Percentiles rank a stretch among this genome's conserved stretches.
Evolutionary conservation across 2,888 invertebrate species (phyloP).

Genomic region (Odontocolon sp.): DNA sequence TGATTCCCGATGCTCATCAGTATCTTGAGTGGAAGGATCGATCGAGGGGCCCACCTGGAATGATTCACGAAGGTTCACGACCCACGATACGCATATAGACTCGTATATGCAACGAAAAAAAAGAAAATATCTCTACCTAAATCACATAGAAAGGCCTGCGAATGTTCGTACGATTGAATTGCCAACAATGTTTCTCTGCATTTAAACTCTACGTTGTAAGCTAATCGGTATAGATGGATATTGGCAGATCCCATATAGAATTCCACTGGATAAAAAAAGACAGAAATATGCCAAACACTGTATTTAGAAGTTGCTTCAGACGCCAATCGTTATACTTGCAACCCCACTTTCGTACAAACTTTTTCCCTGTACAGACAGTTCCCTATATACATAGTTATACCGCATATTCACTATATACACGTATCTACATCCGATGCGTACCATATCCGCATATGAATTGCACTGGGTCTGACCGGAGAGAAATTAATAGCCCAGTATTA

Average conservation of each 20-base stretch:
- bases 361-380: constrained; percentile 19
- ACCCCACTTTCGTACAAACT: too few species aligned
- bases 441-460: constrained; percentile 4
- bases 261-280: too few species aligned
- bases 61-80: constrained; percentile 69
- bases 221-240: too few species aligned
- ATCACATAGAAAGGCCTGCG: constrained; percentile 70
- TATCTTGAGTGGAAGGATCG: constrained; percentile 36
- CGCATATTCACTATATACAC: constrained; percentile 48
- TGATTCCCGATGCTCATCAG: constrained; percentile 72
- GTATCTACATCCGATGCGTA: constrained; percentile 43
- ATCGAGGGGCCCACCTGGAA: constrained; percentile 65
- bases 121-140: constrained; percentile 70
- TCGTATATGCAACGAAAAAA: constrained; percentile 32
- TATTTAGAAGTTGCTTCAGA: too few species aligned
- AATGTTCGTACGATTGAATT: constrained; percentile 57
- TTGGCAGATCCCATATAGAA: too few species aligned
- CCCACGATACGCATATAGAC: constrained; percentile 58
- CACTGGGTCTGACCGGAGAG: constrained; percentile 65
- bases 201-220: constrained; percentile 50
- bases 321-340: too few species aligned
- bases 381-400: constrained; percentile 16
- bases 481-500: constrained; percentile 80
- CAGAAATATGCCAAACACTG: too few species aligned
- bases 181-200: constrained; percentile 50